These are phyloP conservation scores for Pipra filicauda DNA, from an alignment of 2,113 vertebrate species.

Conservation along the genomic window DNA sequence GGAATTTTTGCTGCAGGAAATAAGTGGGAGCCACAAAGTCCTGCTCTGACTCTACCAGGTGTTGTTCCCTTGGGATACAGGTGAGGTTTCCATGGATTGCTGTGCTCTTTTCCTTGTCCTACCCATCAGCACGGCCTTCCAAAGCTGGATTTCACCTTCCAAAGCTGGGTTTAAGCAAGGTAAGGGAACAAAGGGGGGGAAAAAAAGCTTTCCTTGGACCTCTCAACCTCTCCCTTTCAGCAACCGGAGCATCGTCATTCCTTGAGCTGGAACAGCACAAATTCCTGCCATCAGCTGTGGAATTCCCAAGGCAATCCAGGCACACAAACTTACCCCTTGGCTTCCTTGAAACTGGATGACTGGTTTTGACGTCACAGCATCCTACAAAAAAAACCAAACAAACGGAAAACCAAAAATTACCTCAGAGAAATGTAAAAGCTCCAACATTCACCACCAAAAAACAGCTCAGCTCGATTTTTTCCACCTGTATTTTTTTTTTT, in stretches of 20 bases:
- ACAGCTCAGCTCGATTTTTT: neutral
- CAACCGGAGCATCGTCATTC: neutral
- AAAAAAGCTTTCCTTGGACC: neutral
- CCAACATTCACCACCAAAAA: neutral
- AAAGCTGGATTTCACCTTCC: rapidly evolving
- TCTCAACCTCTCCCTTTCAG: rapidly evolving
- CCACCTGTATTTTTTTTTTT: neutral
- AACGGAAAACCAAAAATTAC: neutral
- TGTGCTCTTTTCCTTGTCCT: neutral
- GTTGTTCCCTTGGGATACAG: neutral
- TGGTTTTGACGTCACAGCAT: constrained; percentile 80
- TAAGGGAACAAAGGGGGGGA: neutral
- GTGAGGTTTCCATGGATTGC: neutral
- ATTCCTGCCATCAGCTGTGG: rapidly evolving
- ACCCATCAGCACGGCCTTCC: rapidly evolving
- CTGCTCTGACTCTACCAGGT: neutral
- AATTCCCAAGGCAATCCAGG: neutral
- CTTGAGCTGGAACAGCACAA: neutral
- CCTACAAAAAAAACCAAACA: constrained; percentile 61
- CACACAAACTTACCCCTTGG: constrained; percentile 88
- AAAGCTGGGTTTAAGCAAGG: neutral
- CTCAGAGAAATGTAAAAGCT: neutral
- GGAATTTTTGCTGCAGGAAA: neutral
- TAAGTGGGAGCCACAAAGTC: rapidly evolving
- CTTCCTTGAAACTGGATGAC: constrained; percentile 93